Evolutionary conservation across 2,888 invertebrate genomes (phyloP).

Genomic region (Anticlea derivata): DNA sequence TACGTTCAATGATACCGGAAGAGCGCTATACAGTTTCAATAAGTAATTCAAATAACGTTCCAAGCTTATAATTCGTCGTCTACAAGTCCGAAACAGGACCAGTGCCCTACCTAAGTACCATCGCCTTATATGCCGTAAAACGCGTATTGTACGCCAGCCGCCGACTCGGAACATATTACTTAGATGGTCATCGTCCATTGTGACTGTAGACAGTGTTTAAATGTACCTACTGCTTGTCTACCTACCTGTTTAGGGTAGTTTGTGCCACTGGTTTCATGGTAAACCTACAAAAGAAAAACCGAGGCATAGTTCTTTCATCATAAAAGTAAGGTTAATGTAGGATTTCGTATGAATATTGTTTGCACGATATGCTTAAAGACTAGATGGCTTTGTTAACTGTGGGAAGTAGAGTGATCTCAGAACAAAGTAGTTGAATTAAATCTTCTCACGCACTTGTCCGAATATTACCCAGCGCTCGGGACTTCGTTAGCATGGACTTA

Average conservation of each 20-base stretch:
- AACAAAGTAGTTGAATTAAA: neutral
- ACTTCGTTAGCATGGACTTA: too few species aligned
- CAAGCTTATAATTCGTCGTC: too few species aligned
- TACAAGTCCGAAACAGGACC: slow-evolving; percentile 10
- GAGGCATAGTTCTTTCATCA: too few species aligned
- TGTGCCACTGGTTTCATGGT: neutral
- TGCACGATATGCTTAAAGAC: neutral
- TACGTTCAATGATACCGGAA: too few species aligned
- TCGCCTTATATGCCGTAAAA: slow-evolving; percentile 11
- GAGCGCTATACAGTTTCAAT: too few species aligned
- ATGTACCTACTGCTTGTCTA: neutral
- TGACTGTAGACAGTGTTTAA: neutral
- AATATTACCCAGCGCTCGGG: too few species aligned
- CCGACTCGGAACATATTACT: slow-evolving; percentile 6
- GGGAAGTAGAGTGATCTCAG: slow-evolving; percentile 4
- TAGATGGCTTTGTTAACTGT: neutral
- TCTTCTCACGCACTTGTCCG: neutral
- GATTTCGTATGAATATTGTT: neutral
- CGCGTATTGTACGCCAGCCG: slow-evolving; percentile 10
- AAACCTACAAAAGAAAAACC: too few species aligned
- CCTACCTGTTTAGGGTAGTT: neutral
- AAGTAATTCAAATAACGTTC: too few species aligned
- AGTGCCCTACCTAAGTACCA: slow-evolving; percentile 14
- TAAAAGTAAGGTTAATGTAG: neutral
- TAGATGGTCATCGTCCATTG: slow-evolving; percentile 7